A percentile compares a stretch with the other conserved stretches of the same genome.
These are phyloP conservation scores for Oncopodura yosiiana DNA, from an alignment of 1,140 invertebrate genomes.

Conservation along the genomic window DNA sequence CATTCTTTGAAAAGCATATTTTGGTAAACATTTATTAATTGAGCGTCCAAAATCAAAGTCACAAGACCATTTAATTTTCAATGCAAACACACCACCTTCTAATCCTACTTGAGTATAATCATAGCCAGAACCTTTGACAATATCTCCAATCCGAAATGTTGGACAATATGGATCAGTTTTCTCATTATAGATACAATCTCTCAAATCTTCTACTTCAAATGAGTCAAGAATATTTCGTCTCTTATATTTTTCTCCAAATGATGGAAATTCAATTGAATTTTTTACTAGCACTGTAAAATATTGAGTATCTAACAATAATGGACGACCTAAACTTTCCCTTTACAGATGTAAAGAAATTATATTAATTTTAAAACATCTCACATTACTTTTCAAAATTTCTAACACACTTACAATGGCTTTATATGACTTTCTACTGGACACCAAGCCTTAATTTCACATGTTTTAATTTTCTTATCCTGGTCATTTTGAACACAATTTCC, in stretches of 20 bases:
- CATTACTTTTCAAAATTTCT: neutral
- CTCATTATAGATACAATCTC: conserved; percentile 40
- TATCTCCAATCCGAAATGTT: conserved; percentile 43
- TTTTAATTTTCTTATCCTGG: conserved; percentile 25
- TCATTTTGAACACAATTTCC: conserved; percentile 41
- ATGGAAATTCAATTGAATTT: conserved; percentile 40
- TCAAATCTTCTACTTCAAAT: conserved; percentile 38
- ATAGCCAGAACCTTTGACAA: conserved; percentile 38
- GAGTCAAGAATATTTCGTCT: conserved; percentile 43
- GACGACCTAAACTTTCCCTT: neutral
- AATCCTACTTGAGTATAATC: conserved; percentile 38
- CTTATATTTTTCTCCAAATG: conserved; percentile 26
- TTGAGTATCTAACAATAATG: conserved; percentile 12
- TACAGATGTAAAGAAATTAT: neutral
- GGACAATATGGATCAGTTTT: conserved; percentile 42
- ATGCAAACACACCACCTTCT: conserved; percentile 45
- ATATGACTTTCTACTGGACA: conserved; percentile 44
- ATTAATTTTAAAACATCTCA: neutral
- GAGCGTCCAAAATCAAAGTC: conserved; percentile 43
- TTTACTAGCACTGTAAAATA: conserved; percentile 32
- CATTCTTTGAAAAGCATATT: conserved; percentile 44
- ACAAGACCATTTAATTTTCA: conserved; percentile 48
- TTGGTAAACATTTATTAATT: conserved; percentile 42
- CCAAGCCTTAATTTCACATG: conserved; percentile 47
- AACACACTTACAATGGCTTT: conserved; percentile 22